Conservation (phyloP, 1,140 invertebrate genomes). For the Nylanderia fulva region DNA sequence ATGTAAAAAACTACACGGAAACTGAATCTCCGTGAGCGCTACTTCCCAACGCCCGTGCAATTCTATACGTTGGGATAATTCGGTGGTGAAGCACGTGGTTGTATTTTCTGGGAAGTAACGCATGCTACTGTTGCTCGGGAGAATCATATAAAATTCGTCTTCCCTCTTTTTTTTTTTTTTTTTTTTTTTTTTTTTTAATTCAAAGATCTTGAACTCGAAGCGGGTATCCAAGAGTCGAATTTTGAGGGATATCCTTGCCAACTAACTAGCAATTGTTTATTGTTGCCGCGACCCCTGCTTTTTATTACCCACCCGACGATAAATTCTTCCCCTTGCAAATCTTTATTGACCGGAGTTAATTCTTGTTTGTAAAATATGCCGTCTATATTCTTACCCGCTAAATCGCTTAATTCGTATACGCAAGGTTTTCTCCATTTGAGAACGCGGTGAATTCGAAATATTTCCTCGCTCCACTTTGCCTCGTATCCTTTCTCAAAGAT, state of each 20-base stretch:
- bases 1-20: background rate
- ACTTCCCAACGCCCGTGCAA: background rate
- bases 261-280: background rate
- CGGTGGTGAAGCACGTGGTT: background rate
- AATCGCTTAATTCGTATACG: no score
- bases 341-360: no score
- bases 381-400: no score
- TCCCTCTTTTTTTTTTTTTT: no score
- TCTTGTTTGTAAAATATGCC: no score
- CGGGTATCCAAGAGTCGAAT: background rate
- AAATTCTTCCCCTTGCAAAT: background rate
- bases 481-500: background rate
- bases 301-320: no score
- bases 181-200: no score
- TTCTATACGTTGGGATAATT: background rate
- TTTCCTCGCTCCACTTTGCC: background rate
- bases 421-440: background rate
- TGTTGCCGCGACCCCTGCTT: no score
- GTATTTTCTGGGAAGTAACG: background rate
- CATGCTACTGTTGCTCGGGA: slow-evolving; percentile 9
- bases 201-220: background rate
- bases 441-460: background rate
- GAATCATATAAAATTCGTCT: background rate
- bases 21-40: background rate
- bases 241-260: background rate